Evolutionary conservation across 2,888 invertebrate species (phyloP).

Genomic region (Alloplasta piceator): DNA sequence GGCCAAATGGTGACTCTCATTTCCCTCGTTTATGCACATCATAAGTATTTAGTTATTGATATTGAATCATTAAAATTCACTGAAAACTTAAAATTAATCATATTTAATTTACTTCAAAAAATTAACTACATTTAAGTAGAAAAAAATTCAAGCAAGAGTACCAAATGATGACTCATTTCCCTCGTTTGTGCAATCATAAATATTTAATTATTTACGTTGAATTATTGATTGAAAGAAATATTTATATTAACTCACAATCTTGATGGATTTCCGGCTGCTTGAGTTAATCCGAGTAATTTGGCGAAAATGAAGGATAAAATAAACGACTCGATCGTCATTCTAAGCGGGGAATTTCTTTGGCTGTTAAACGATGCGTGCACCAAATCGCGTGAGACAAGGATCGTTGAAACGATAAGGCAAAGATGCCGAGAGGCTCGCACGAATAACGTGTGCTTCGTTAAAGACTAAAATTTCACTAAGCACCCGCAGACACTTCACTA

Average conservation of each 20-base stretch:
- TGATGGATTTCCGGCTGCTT: constrained; percentile 3
- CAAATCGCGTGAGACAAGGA: constrained; percentile 74
- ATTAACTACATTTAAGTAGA: too few relatives aligned
- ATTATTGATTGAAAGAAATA: neutral
- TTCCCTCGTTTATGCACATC: too few relatives aligned
- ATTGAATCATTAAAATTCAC: too few relatives aligned
- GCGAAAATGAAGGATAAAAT: constrained; percentile 22
- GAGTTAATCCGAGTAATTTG: constrained; percentile 56
- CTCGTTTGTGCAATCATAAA: neutral
- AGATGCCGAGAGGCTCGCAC: constrained; percentile 7
- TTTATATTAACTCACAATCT: constrained; percentile 44
- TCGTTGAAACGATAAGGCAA: constrained; percentile 70
- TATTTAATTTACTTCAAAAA: too few relatives aligned
- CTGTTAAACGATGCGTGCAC: constrained; percentile 73
- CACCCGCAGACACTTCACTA: too few relatives aligned
- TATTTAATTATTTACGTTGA: neutral
- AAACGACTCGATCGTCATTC: constrained; percentile 69
- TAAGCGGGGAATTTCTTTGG: constrained; percentile 60
- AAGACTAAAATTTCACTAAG: too few relatives aligned
- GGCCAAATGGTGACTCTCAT: too few relatives aligned
- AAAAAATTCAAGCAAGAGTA: neutral
- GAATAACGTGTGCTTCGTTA: too few relatives aligned
- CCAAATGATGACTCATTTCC: neutral
- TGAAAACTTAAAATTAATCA: too few relatives aligned
- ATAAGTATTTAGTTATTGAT: too few relatives aligned